Conservation (phyloP, 2,888 invertebrate species). For the Operophtera brumata region DNA sequence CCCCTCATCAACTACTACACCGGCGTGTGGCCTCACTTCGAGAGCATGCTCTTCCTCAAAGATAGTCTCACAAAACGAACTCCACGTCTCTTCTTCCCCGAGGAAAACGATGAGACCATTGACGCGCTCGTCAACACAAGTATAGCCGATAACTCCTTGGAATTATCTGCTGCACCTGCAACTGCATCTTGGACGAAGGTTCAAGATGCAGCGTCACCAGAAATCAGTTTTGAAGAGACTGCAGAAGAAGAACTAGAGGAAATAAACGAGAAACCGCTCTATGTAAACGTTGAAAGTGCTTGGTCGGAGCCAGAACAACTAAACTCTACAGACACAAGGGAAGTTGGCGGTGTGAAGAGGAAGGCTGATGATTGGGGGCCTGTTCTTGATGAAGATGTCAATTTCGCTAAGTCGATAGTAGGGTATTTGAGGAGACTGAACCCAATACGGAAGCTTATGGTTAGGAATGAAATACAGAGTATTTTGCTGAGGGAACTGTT, state of each 20-base stretch:
- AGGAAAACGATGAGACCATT: constrained; percentile 6
- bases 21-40: constrained; percentile 41
- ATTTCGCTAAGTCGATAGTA: constrained; percentile 41
- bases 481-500: constrained; percentile 38
- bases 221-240: background rate
- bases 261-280: background rate
- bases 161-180: too few relatives aligned
- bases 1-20: constrained; percentile 34
- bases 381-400: constrained; percentile 31
- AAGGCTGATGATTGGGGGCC: constrained; percentile 6
- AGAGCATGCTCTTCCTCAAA: constrained; percentile 35
- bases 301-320: background rate
- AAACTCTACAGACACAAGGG: background rate
- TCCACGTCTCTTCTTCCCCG: constrained; percentile 17
- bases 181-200: too few relatives aligned
- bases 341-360: constrained; percentile 2
- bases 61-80: constrained; percentile 13
- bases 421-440: constrained; percentile 38
- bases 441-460: constrained; percentile 40
- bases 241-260: background rate
- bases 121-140: background rate
- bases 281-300: background rate
- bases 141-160: background rate
- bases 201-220: background rate
- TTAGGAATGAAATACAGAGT: constrained; percentile 43